Evolutionary conservation across 2,888 invertebrate genomes (phyloP), one percentile per base, ranked within the genome.

Genomic region (Drosophila atroscutellata): DNA sequence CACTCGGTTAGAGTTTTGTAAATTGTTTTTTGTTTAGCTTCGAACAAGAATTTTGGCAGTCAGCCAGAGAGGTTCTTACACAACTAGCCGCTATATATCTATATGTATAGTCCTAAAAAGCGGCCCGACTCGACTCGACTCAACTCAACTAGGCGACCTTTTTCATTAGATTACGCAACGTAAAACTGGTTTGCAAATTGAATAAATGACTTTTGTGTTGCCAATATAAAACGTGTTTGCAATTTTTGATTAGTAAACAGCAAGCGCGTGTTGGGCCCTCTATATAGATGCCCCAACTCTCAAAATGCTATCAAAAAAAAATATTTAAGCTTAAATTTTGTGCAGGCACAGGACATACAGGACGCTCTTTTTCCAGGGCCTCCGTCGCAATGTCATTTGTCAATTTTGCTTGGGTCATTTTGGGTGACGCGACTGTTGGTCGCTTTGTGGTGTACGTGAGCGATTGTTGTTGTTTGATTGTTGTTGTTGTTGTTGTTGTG

Each of bases 191-290:
- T 89, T 79, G 89, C 89, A 86, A 86, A 86, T 86, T 86, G 86
- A 86, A 86, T 86, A 86, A 86, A 89, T 89, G 86, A 86, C 86
- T 86, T 88, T 89, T 86, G 86, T 84, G 86, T 75, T 86, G 86
- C 89, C 86, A 86, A 86, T 86, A 89, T 86, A 89, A 86, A 89
- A 86, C 86, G 86, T 89, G 86, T 86, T 81, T 84, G 83, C 86
- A 69, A 86, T 86, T 87, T 85, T 88, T 85, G 85, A 85, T 85
- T 85, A 85, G 81, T 74, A 72, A 77, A 77, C 72, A 80, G 75
- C 62, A 54, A 69, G 47, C 72, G 75, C 65, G 73, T 34, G 32
- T 39, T 39, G 18, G 9, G 7, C 42, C 71, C 45, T 15, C 24
- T 24, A 24, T 45, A 45, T 15, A 45, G 24, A 7, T 4, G 45